Base-by-base conservation (phyloP, 2,113 vertebrate genomes). In the Rhynchomys soricoides region DNA sequence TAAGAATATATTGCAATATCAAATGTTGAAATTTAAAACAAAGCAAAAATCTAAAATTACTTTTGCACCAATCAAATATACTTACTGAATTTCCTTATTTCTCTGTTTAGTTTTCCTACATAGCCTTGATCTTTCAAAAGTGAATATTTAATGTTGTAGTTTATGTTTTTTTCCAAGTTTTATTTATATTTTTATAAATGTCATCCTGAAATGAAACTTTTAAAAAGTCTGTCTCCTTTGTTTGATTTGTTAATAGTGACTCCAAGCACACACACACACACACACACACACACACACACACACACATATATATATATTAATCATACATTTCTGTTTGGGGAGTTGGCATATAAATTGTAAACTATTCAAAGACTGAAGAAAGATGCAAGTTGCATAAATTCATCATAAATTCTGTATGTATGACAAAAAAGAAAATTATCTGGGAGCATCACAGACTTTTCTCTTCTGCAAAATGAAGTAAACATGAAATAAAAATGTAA, bases 261-360 rank as follows among this genome's bases (percentile, higher is more conserved):
- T 79, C 43, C 15, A 79, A 90, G 95, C 50, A 79, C n/a, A n/a
- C n/a, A n/a, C n/a, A n/a, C n/a, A n/a, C n/a, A n/a, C n/a, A n/a
- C n/a, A n/a, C n/a, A n/a, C n/a, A n/a, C n/a, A n/a, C n/a, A n/a
- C n/a, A n/a, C n/a, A n/a, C n/a, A n/a, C n/a, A n/a, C n/a, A n/a
- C n/a, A n/a, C n/a, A n/a, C 75, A 95, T 97, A 0, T 68, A 74
- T 92, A 96, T 57, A 62, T 81, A 88, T 96, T 52, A 93, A 3
- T 59, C 26, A 79, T 81, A 59, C 10, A 21, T 11, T 70, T 75
- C 81, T 89, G 68, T 85, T 83, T 48, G 91, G 57, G 94, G 94
- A 91, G 1, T 57, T 96, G 68, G 93, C 37, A 73, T 90, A 19
- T 0, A 94, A 55, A 48, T 85, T 0, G 6, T 74, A 97, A 95